These are phyloP conservation scores for Coendou prehensilis DNA, from an alignment of 2,797 vertebrate genomes.

Conservation along the genomic window DNA sequence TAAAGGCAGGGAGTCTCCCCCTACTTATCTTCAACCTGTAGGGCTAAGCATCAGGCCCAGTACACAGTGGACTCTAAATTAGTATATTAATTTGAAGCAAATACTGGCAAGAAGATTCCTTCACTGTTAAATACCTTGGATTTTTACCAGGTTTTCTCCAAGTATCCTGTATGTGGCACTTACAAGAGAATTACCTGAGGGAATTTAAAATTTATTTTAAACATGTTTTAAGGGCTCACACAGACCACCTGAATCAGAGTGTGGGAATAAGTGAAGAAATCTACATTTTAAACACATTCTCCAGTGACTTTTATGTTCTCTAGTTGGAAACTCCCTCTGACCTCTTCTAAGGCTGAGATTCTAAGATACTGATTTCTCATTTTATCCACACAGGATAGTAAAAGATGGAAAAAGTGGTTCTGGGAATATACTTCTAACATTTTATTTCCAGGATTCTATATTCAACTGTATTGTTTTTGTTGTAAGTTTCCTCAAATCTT, in stretches of 20 bases:
- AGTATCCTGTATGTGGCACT: conserved; percentile 30
- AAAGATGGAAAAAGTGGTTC: conserved; percentile 62
- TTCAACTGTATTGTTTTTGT: conserved; percentile 73
- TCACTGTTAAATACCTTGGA: conserved; percentile 19
- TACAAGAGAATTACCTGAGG: background rate
- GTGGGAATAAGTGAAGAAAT: background rate
- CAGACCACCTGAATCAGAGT: conserved; percentile 8
- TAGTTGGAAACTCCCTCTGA: background rate
- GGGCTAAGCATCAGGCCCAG: background rate
- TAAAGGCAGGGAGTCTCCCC: background rate
- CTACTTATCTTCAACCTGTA: background rate
- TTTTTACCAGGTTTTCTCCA: conserved; percentile 56
- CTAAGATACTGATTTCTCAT: conserved; percentile 17
- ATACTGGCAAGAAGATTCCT: background rate
- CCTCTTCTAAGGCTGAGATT: conserved; percentile 45
- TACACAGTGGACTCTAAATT: background rate
- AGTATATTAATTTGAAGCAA: background rate
- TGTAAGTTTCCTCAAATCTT: conserved; percentile 77
- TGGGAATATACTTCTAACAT: conserved; percentile 70
- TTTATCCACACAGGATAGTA: conserved; percentile 24
- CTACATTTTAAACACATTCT: conserved; percentile 53
- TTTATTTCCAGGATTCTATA: conserved; percentile 69
- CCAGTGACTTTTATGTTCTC: conserved; percentile 19
- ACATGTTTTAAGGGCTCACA: background rate
- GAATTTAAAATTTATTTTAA: conserved; percentile 53